Evolutionary conservation across 2,113 vertebrate genomes (phyloP).

Genomic region (Pleuronectes platessa): DNA sequence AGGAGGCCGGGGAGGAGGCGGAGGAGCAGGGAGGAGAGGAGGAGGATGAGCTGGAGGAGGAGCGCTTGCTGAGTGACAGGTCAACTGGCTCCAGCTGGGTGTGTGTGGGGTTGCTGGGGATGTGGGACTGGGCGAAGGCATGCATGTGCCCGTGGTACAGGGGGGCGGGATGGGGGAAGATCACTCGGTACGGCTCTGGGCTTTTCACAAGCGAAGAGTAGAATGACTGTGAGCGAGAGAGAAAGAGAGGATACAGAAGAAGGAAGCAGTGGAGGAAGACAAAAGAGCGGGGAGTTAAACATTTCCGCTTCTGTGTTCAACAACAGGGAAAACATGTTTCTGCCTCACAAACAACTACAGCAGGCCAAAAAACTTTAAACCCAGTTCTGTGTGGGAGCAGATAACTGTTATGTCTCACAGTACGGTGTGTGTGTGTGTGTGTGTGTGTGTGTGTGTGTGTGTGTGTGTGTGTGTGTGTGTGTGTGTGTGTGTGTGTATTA

Average conservation of each 20-base stretch:
- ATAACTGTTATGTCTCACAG: slow-evolving; percentile 43
- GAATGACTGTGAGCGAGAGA: slow-evolving; percentile 58
- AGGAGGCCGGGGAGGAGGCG: slow-evolving; percentile 78
- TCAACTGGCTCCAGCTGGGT: slow-evolving; percentile 95
- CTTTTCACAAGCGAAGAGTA: slow-evolving; percentile 72
- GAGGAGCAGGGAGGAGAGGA: slow-evolving; percentile 84
- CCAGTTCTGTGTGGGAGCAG: slow-evolving; percentile 27
- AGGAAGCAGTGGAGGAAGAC: slow-evolving; percentile 52
- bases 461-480: slow-evolving; percentile 7
- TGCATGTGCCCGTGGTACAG: slow-evolving; percentile 66
- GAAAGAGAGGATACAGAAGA: slow-evolving; percentile 50
- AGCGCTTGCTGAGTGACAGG: slow-evolving; percentile 91
- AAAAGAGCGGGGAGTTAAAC: slow-evolving; percentile 58
- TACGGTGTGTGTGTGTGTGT: slow-evolving; percentile 22
- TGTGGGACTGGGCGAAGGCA: slow-evolving; percentile 57
- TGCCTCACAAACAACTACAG: slow-evolving; percentile 56
- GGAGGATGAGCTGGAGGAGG: slow-evolving; percentile 74
- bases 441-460: slow-evolving; percentile 51
- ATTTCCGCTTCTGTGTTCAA: slow-evolving; percentile 50
- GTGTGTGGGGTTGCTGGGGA: slow-evolving; percentile 78
- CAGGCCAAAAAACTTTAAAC: slow-evolving; percentile 45
- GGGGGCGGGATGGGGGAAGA: slow-evolving; percentile 72
- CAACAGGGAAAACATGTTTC: slow-evolving; percentile 65
- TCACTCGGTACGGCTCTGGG: slow-evolving; percentile 72
- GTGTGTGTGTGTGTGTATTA: slow-evolving; percentile 58